phyloP scores from a whole-genome alignment of 2,797 vertebrate species.

The Rhinophrynus dorsalis region DNA sequence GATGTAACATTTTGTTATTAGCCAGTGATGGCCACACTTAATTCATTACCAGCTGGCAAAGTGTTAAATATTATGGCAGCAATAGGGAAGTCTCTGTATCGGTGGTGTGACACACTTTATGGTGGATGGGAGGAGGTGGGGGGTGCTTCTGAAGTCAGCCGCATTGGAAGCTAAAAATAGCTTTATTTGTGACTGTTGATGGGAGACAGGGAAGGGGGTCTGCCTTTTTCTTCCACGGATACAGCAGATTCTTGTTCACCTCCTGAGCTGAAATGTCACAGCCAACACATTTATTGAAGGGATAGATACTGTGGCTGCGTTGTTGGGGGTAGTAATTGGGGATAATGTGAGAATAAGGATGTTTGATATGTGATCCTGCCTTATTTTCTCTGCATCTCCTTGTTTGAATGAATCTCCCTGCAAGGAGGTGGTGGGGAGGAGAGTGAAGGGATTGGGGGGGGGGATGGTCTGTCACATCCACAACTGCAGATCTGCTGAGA shows the following conservation, averaged over 20 bases:
- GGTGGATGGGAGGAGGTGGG: slow-evolving; percentile 32
- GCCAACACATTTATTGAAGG: background rate
- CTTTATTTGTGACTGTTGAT: slow-evolving; percentile 18
- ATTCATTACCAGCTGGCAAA: no score
- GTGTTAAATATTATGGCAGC: background rate
- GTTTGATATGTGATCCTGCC: background rate
- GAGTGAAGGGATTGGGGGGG: background rate
- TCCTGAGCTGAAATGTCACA: background rate
- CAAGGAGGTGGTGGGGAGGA: background rate
- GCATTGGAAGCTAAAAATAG: slow-evolving; percentile 49
- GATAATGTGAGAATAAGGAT: background rate
- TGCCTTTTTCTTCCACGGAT: slow-evolving; percentile 13
- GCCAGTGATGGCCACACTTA: no score
- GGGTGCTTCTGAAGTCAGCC: slow-evolving; percentile 42
- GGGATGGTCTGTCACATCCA: slow-evolving; percentile 35
- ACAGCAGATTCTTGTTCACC: background rate
- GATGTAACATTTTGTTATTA: no score
- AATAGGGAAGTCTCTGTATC: slow-evolving; percentile 34
- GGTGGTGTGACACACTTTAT: slow-evolving; percentile 40
- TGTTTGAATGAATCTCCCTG: slow-evolving; percentile 30
- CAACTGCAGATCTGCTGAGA: slow-evolving; percentile 29
- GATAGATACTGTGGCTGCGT: background rate
- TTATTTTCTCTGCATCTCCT: slow-evolving; percentile 6
- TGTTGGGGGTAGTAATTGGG: background rate
- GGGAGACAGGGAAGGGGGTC: slow-evolving; percentile 34